Conservation (phyloP, 2,113 vertebrate genomes). For the Accipiter virgatus region DNA sequence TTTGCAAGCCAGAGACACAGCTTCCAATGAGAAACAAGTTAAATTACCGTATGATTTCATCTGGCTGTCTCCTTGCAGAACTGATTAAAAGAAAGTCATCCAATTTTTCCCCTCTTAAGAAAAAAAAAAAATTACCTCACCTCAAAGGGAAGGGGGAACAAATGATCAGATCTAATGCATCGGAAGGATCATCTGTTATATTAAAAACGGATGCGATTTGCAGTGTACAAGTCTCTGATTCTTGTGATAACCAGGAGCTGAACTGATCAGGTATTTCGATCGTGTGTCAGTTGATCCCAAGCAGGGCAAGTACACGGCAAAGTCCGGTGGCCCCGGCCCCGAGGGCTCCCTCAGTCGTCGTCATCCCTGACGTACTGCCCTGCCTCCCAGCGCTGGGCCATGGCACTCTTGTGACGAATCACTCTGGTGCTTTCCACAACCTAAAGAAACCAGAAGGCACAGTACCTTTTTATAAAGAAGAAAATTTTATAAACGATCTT, state of each 20-base stretch:
- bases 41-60: neutral
- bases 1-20: neutral
- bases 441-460: constrained; percentile 29
- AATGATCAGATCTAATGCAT: neutral
- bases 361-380: constrained; percentile 68
- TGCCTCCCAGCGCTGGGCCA: constrained; percentile 84
- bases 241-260: neutral
- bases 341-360: neutral
- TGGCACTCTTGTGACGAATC: constrained; percentile 75
- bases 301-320: rapidly evolving
- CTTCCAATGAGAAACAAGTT: neutral
- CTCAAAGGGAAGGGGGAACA: neutral
- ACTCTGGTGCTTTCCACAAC: constrained; percentile 86
- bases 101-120: neutral
- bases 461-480: neutral
- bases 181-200: neutral
- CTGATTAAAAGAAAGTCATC: constrained; percentile 11
- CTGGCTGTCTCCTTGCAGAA: neutral
- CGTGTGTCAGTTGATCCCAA: rapidly evolving
- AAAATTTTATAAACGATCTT: rapidly evolving
- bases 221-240: neutral
- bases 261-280: rapidly evolving
- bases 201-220: neutral
- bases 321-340: rapidly evolving
- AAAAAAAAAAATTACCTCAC: neutral